Conservation (phyloP, 2,888 invertebrate species). For the Platycnemis pennipes region DNA sequence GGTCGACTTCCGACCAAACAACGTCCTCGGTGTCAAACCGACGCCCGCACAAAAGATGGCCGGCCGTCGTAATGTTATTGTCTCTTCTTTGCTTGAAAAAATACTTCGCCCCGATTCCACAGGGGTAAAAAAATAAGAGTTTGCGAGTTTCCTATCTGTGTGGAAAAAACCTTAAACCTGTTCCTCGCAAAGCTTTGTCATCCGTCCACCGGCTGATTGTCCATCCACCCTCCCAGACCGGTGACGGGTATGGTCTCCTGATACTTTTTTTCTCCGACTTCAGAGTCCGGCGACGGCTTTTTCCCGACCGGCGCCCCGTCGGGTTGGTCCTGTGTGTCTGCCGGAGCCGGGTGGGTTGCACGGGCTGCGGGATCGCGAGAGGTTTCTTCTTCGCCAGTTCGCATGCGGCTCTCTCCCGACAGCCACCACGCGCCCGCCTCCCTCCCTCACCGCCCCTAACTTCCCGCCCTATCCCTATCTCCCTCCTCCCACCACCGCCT, state of each 20-base stretch:
- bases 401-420: slow-evolving; percentile 18
- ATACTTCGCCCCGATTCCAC: background rate
- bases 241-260: too few relatives aligned
- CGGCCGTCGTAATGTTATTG: background rate
- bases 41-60: background rate
- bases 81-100: background rate
- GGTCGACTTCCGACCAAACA: background rate
- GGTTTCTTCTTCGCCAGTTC: slow-evolving; percentile 16
- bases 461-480: background rate
- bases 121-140: background rate
- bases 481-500: background rate
- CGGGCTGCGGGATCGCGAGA: background rate
- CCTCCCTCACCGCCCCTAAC: background rate
- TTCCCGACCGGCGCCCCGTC: background rate
- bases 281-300: background rate
- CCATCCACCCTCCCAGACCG: too few relatives aligned
- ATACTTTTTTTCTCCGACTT: background rate
- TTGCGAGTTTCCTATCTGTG: background rate
- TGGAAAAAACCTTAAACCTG: background rate
- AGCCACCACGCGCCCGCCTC: background rate
- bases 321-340: background rate
- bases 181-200: too few relatives aligned
- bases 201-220: too few relatives aligned
- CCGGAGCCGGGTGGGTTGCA: background rate
- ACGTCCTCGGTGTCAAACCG: background rate